Conservation (phyloP, 2,113 vertebrate species). For the Oncorhynchus mykiss region DNA sequence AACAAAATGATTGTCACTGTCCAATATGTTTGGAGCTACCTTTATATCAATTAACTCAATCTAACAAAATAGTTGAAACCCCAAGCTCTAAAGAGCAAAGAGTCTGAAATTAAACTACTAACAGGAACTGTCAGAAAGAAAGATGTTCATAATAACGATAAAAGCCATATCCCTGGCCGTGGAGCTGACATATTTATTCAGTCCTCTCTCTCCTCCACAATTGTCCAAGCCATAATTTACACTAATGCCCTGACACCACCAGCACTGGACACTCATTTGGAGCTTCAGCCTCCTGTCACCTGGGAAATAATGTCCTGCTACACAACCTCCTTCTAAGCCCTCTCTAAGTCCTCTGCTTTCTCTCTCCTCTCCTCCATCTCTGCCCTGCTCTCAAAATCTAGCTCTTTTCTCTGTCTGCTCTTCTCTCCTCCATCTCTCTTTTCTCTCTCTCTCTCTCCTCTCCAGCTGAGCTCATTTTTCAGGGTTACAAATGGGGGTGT, state of each 20-base stretch:
- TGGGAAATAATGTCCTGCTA: slow-evolving; percentile 51
- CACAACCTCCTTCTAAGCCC: not conserved
- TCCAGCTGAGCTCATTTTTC: slow-evolving; percentile 11
- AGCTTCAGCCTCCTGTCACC: slow-evolving; percentile 43
- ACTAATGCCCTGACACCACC: slow-evolving; percentile 50
- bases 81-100: slow-evolving; percentile 10
- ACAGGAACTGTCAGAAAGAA: slow-evolving; percentile 29
- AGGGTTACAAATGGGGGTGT: slow-evolving; percentile 7
- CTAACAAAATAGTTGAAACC: slow-evolving; percentile 1
- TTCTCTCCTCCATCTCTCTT: not conserved
- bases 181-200: slow-evolving; percentile 47
- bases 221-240: slow-evolving; percentile 50
- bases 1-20: too few species aligned
- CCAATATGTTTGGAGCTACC: too few species aligned
- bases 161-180: slow-evolving; percentile 40
- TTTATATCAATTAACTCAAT: slow-evolving; percentile 27
- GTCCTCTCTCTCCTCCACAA: slow-evolving; percentile 23
- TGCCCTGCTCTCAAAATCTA: not conserved
- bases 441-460: not conserved
- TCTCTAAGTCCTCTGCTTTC: not conserved
- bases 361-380: not conserved
- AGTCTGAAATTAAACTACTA: slow-evolving; percentile 25
- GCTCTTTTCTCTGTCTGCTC: not conserved
- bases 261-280: slow-evolving; percentile 31
- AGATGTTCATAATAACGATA: slow-evolving; percentile 41